These are phyloP conservation scores for Drosophila formosana DNA, from an alignment of 2,888 invertebrate genomes.

Conservation along the genomic window DNA sequence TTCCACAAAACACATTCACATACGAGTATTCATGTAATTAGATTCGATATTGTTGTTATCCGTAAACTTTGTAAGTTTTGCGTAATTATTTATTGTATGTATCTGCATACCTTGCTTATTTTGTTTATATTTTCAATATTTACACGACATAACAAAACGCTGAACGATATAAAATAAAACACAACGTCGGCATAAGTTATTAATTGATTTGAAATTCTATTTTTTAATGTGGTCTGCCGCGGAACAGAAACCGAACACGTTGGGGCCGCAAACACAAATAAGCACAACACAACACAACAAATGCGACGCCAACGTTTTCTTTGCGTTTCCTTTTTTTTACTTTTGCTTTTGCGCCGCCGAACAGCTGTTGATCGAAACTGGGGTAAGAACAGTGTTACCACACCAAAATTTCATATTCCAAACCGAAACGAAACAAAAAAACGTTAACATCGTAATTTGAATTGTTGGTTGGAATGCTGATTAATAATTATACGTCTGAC, in stretches of 20 bases:
- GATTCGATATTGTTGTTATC: slow-evolving; percentile 16
- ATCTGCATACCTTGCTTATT: slow-evolving; percentile 32
- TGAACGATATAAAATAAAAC: slow-evolving; percentile 28
- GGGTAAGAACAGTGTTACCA: slow-evolving; percentile 62
- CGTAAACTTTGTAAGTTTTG: slow-evolving; percentile 21
- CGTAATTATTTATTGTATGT: slow-evolving; percentile 21
- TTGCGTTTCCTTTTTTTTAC: slow-evolving; percentile 34
- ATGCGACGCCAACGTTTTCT: slow-evolving; percentile 53
- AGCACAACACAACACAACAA: slow-evolving; percentile 56
- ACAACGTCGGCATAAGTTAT: slow-evolving; percentile 47
- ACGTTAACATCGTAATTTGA: slow-evolving; percentile 8
- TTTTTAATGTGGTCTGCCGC: slow-evolving; percentile 23
- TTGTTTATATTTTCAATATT: slow-evolving; percentile 16
- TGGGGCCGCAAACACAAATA: slow-evolving; percentile 61
- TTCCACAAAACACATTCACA: neutral
- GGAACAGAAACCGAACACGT: slow-evolving; percentile 60
- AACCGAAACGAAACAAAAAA: neutral
- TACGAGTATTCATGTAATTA: neutral
- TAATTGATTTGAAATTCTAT: slow-evolving; percentile 40
- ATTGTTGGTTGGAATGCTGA: neutral
- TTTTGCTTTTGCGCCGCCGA: slow-evolving; percentile 31
- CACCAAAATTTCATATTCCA: slow-evolving; percentile 9
- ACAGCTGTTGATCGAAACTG: slow-evolving; percentile 70
- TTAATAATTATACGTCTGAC: slow-evolving; percentile 20
- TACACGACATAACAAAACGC: slow-evolving; percentile 3